Evolutionary conservation across 2,888 invertebrate genomes (phyloP).

Genomic region (Blastobasis adustella): DNA sequence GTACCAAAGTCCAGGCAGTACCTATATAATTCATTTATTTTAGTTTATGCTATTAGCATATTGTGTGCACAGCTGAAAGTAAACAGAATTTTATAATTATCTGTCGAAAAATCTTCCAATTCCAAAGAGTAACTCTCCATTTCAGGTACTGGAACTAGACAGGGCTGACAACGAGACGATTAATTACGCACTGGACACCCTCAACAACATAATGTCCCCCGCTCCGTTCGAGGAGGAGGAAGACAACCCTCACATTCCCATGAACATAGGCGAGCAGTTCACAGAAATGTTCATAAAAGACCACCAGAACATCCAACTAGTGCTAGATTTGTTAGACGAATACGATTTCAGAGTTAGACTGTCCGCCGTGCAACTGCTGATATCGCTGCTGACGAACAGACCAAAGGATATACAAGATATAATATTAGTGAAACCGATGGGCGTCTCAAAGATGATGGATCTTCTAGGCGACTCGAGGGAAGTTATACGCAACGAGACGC

Average conservation of each 20-base stretch:
- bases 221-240: conserved; percentile 89
- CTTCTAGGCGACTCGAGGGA: conserved; percentile 94
- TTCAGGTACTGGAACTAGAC: conserved; percentile 89
- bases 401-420: conserved; percentile 92
- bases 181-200: conserved; percentile 92
- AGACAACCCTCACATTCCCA: conserved; percentile 76
- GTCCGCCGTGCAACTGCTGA: conserved; percentile 91
- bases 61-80: too few relatives aligned
- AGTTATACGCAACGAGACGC: conserved; percentile 95
- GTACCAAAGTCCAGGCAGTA: too few relatives aligned
- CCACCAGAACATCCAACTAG: conserved; percentile 85
- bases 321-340: conserved; percentile 92
- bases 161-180: conserved; percentile 93
- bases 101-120: too few relatives aligned
- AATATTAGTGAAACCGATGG: conserved; percentile 94
- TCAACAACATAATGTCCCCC: conserved; percentile 91
- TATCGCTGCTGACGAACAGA: conserved; percentile 89
- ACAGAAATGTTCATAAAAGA: conserved; percentile 98
- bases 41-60: too few relatives aligned
- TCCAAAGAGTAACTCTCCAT: conserved; percentile 2
- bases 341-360: conserved; percentile 95
- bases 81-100: too few relatives aligned
- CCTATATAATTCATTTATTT: too few relatives aligned
- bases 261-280: conserved; percentile 92
- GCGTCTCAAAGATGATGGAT: conserved; percentile 98